Base-by-base conservation (phyloP, 1,140 invertebrate species). In the Ephestia elutella region DNA sequence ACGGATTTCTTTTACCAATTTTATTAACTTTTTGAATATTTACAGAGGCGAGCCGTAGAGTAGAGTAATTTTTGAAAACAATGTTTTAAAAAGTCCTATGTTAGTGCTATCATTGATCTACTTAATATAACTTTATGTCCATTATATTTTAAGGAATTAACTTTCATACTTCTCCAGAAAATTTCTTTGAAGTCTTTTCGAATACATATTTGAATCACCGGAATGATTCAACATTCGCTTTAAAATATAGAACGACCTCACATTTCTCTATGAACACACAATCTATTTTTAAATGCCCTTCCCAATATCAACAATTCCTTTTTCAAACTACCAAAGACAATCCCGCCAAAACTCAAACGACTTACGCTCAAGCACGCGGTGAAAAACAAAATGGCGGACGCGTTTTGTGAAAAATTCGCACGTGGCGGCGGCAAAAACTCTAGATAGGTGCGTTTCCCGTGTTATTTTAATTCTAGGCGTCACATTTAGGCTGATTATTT, bases 401-500 rank as follows among this genome's bases (percentile, higher is more conserved):
- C 13, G 38, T 44, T 32, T 32, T 58, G 57, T 25, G 25, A 57
- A 76, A 80, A 62, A 60, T 66, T 57, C 54, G 62, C 76, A 77
- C 77, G 78, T 78, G 76, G 68, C 61, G 76, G 68, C 61, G 25
- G 50, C 51, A 63, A 71, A 69, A 72, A 78, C 63, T 57, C 18
- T 61, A 62, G 71, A 68, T 68, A 73, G 38, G 38, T 15, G n/a
- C 50, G 50, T 53, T 53, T 71, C 68, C 64, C 71, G 64, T 62
- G 63, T 65, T 71, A 72, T 73, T 75, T 78, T 79, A 80, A 80
- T 77, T 79, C 70, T 60, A 69, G 78, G 73, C 70, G 67, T 73
- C 70, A 78, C 79, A 83, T 83, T 79, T 80, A 68, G 72, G 68
- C 64, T 30, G 57, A 62, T 56, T 68, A 83, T 78, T 73, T 75